These are phyloP conservation scores for Rhamnusium bicolor DNA, from an alignment of 2,888 invertebrate genomes.

Conservation along the genomic window DNA sequence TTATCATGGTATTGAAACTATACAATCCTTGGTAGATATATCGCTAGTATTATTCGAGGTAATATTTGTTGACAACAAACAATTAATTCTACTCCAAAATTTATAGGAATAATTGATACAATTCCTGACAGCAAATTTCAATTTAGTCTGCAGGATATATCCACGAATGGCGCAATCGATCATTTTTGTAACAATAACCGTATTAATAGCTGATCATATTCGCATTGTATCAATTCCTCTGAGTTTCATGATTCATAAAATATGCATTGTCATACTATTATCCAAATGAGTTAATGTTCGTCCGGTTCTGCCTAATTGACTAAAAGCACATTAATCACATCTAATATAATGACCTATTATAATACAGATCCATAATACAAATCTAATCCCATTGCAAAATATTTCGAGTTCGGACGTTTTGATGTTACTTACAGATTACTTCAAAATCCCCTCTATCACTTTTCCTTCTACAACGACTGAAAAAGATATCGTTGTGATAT, in stretches of 20 bases:
- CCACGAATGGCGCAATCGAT: constrained; percentile 22
- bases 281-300: constrained; percentile 33
- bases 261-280: constrained; percentile 33
- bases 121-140: constrained; percentile 26
- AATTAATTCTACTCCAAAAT: constrained; percentile 29
- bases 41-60: neutral
- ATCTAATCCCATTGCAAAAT: neutral
- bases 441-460: neutral
- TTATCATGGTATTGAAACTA: neutral
- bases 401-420: neutral
- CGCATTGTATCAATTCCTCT: constrained; percentile 32
- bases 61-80: neutral
- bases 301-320: constrained; percentile 33
- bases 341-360: constrained; percentile 25
- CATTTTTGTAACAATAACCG: constrained; percentile 39
- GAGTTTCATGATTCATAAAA: constrained; percentile 35
- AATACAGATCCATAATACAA: neutral
- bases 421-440: neutral
- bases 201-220: constrained; percentile 35
- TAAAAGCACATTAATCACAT: constrained; percentile 31
- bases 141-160: constrained; percentile 17
- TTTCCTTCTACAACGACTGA: neutral
- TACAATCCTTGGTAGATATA: neutral
- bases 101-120: constrained; percentile 33
- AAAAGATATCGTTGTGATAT: neutral